phyloP scores from a whole-genome alignment of 1,140 invertebrate genomes.

The Sminthurides bifidus region DNA sequence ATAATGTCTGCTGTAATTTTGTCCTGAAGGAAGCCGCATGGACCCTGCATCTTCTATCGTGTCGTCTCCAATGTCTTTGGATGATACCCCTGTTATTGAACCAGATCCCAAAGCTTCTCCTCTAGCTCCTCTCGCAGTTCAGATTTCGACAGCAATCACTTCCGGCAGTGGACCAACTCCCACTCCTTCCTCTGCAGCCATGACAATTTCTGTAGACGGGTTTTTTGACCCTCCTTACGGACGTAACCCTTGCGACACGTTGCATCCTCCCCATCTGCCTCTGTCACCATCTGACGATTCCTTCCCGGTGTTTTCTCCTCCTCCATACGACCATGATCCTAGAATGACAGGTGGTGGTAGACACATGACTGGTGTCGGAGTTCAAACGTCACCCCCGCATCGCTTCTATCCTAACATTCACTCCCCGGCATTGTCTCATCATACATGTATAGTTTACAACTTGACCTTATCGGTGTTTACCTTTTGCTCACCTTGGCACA shows the following conservation, averaged over 20 bases:
- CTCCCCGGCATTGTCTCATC: constrained; percentile 63
- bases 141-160: constrained; percentile 32
- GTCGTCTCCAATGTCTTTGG: constrained; percentile 22
- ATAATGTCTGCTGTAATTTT: too few species aligned
- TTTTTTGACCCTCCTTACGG: constrained; percentile 56
- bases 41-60: constrained; percentile 25
- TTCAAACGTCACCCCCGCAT: constrained; percentile 44
- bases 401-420: constrained; percentile 46
- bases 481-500: neutral
- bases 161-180: constrained; percentile 41
- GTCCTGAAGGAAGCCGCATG: constrained; percentile 16
- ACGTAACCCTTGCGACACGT: constrained; percentile 15
- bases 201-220: constrained; percentile 68
- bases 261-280: constrained; percentile 26
- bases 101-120: constrained; percentile 14
- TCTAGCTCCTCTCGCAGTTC: constrained; percentile 29
- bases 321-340: constrained; percentile 45
- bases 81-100: constrained; percentile 18
- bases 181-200: constrained; percentile 68
- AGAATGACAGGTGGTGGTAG: constrained; percentile 21
- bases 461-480: neutral
- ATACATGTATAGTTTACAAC: constrained; percentile 52
- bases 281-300: constrained; percentile 47
- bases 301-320: constrained; percentile 71
- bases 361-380: constrained; percentile 38